A percentile compares a stretch with the other conserved stretches of the same genome.
These are phyloP conservation scores for Micronycteris hirsuta DNA, from an alignment of 2,113 vertebrate genomes.

Conservation along the genomic window DNA sequence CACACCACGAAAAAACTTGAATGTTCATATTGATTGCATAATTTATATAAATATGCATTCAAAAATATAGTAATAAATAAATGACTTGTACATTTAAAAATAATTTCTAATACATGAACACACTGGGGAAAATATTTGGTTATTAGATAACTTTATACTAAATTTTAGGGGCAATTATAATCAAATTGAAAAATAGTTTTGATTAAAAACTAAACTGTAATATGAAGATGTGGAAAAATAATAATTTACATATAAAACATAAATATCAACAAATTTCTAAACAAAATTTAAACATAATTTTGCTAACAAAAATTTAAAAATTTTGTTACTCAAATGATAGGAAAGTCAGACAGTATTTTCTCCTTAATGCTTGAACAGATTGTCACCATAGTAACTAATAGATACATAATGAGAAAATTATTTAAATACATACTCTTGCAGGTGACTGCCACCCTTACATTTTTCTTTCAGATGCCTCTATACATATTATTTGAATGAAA, in stretches of 20 bases:
- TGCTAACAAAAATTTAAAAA: conserved; percentile 10
- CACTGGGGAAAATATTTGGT: background rate
- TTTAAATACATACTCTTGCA: conserved; percentile 31
- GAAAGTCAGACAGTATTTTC: conserved; percentile 24
- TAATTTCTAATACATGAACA: background rate
- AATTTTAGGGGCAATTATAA: background rate
- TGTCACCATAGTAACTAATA: conserved; percentile 53
- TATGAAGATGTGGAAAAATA: background rate
- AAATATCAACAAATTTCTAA: background rate
- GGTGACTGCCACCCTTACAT: background rate
- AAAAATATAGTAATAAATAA: background rate
- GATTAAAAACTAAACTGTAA: background rate
- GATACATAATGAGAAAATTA: conserved; percentile 18
- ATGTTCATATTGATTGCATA: background rate
- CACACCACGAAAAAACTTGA: background rate
- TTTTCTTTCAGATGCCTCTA: background rate
- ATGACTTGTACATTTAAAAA: background rate
- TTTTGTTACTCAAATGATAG: background rate
- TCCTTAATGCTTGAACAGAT: conserved; percentile 50
- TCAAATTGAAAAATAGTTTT: background rate
- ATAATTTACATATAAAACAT: background rate
- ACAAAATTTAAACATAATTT: background rate
- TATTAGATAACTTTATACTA: background rate
- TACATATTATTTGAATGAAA: conserved; percentile 38
- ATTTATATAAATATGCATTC: background rate